phyloP scores from a whole-genome alignment of 2,797 vertebrate genomes.

The Sebastes cheni region DNA sequence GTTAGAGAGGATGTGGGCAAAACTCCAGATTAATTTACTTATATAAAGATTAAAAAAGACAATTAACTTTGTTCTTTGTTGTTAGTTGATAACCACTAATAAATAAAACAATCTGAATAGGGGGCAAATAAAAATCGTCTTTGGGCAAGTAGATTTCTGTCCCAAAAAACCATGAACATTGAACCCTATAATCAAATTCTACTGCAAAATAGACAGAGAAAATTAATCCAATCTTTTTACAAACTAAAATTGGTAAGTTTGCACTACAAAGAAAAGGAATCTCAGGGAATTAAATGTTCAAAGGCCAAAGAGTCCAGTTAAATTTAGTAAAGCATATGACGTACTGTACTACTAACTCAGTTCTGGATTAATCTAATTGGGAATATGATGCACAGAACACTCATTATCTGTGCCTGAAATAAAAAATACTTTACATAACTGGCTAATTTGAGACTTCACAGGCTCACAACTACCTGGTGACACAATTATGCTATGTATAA shows the following conservation, averaged over 20 bases:
- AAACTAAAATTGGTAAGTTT: neutral
- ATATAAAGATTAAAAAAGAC: too few relatives aligned
- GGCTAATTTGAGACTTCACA: slow-evolving; percentile 18
- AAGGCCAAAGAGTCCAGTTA: neutral
- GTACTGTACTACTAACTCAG: slow-evolving; percentile 9
- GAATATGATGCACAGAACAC: neutral
- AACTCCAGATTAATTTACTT: too few relatives aligned
- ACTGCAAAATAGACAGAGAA: neutral
- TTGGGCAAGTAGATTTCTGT: too few relatives aligned
- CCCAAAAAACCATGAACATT: too few relatives aligned
- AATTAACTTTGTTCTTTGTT: too few relatives aligned
- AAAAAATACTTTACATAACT: slow-evolving; percentile 3
- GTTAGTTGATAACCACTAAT: too few relatives aligned
- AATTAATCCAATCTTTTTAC: neutral
- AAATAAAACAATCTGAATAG: too few relatives aligned
- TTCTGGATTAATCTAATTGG: slow-evolving; percentile 3
- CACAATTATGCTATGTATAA: neutral
- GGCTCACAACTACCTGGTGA: neutral
- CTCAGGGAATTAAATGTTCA: neutral
- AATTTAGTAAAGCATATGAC: slow-evolving; percentile 5
- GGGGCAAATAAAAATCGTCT: too few relatives aligned
- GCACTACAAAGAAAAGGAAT: neutral
- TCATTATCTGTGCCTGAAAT: neutral
- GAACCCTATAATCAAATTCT: neutral
- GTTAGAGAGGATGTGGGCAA: too few relatives aligned